Base-by-base conservation (phyloP, 2,113 vertebrate species). In the Gymnogyps californianus region DNA sequence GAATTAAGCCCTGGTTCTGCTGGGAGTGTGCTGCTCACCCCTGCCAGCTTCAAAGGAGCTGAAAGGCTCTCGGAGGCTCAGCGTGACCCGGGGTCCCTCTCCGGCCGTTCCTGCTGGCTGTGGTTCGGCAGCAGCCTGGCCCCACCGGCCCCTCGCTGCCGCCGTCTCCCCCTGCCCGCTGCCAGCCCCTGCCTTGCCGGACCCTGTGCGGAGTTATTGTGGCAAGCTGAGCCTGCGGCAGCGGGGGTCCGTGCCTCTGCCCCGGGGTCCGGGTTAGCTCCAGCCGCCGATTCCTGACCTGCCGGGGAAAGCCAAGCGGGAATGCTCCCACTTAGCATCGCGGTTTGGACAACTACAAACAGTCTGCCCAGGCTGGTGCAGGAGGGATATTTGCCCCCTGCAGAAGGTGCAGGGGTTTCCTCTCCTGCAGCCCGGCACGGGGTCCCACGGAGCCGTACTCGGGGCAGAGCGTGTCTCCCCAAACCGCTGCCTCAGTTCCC, bases 231-330 rank as follows among this genome's bases (percentile, higher is more conserved):
- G 42, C 89, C 58, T 20, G 52, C 14, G 2, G 34, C 32, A 1
- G 7, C 2, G 2, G 38, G 13, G 12, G 25, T 25, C 54, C 3
- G 4, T 77, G 22, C n/a, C 36, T 38, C 64, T 58, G n/a, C 51
- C 29, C 28, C 3, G 46, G 13, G 36, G 16, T 51, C 36, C 3
- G 3, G 5, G 11, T 75, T 7, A 36, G 29, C 64, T 55, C 62
- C 84, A 22, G 21, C 6, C 4, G 21, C 6, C 4, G 2, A 14
- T 32, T n/a, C 38, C 47, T 3, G 15, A 16, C 19, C n/a, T 69
- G 64, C 74, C 3, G 1, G 47, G 26, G 10, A 38, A 77, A 38
- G 62, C 58, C 1, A 0, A 25, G 38, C 0, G 4, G 75, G 44
- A 90, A 51, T 5, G 38, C 7, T 72, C 42, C 42, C 26, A 62